These are phyloP conservation scores for Choloepus didactylus DNA, from an alignment of 2,797 vertebrate species.

Conservation along the genomic window DNA sequence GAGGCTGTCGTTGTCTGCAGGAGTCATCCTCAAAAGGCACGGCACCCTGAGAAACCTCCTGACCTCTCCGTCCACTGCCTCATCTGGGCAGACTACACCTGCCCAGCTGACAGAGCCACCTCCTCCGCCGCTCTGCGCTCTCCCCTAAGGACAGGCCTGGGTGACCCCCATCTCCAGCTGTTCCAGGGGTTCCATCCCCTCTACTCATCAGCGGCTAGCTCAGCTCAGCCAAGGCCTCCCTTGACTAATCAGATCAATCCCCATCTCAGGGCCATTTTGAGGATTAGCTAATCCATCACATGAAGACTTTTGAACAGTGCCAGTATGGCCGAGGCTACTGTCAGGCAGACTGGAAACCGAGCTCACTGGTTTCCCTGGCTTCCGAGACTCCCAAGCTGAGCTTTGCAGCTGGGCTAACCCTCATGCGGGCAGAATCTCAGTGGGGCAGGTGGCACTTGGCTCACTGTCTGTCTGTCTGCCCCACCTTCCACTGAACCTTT, in stretches of 20 bases:
- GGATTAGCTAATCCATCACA: neutral
- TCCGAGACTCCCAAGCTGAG: neutral
- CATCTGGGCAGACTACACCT: neutral
- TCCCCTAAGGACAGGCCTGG: neutral
- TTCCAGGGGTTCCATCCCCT: neutral
- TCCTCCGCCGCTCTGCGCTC: neutral
- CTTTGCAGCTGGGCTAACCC: neutral
- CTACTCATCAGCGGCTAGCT: neutral
- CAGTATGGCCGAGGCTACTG: neutral
- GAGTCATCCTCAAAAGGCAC: neutral
- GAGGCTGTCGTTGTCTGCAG: neutral
- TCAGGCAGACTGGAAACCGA: neutral
- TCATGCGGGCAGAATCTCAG: neutral
- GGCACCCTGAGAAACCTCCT: neutral
- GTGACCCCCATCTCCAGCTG: neutral
- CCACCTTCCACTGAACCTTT: neutral
- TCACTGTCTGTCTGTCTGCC: neutral
- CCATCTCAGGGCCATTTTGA: neutral
- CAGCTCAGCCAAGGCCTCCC: neutral
- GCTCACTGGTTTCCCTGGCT: neutral
- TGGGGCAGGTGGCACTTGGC: neutral
- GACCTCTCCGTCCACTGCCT: neutral
- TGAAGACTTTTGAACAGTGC: constrained; percentile 5
- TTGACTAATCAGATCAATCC: neutral
- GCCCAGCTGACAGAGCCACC: neutral